Percentiles rank a stretch among this genome's conserved stretches.
phyloP scores from a whole-genome alignment of 1,140 invertebrate genomes.

The Drosophila lacertosa region DNA sequence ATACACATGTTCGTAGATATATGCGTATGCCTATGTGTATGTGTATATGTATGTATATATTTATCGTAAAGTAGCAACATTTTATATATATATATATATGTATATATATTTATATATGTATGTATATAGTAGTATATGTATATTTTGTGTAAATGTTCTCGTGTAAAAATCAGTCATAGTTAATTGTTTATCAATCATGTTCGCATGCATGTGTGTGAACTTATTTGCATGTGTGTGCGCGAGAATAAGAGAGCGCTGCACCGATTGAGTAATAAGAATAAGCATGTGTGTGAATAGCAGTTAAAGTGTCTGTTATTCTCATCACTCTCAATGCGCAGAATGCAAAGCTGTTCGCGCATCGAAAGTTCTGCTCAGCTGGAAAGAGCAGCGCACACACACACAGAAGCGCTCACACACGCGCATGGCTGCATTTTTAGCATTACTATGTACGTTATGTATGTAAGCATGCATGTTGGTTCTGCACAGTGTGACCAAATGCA shows the following conservation, averaged over 20 bases:
- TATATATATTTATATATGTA: conserved; percentile 62
- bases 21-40: too few species aligned
- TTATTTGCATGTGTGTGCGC: neutral
- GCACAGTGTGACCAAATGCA: conserved; percentile 18
- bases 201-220: neutral
- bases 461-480: conserved; percentile 2
- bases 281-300: too few species aligned
- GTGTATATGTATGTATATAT: conserved; percentile 33
- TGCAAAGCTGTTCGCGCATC: neutral
- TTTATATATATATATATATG: conserved; percentile 68
- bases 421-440: conserved; percentile 13
- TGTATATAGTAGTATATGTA: conserved; percentile 65
- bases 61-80: conserved; percentile 67
- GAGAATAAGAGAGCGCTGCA: too few species aligned
- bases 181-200: conserved; percentile 73
- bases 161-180: conserved; percentile 81
- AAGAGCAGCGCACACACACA: neutral
- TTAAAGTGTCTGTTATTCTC: too few species aligned
- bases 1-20: conserved; percentile 54
- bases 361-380: conserved; percentile 13
- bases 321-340: too few species aligned
- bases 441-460: conserved; percentile 14
- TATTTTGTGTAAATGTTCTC: conserved; percentile 75
- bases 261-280: too few species aligned
- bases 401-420: neutral